Evolutionary conservation across 1,140 invertebrate species (phyloP), one percentile per base, ranked within the genome.

Genomic region (Belonocnema kinseyi): DNA sequence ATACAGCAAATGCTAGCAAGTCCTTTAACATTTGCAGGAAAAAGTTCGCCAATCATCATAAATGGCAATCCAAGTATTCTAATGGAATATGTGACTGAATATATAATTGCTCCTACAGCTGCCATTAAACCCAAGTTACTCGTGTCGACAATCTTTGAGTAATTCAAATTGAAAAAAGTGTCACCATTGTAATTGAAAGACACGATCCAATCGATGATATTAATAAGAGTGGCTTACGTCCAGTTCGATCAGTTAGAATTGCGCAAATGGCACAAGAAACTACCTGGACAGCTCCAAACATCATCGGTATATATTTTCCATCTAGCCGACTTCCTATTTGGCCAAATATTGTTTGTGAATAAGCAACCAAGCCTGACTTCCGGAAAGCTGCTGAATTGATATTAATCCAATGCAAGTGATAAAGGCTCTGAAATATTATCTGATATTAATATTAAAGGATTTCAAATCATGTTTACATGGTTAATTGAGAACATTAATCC

Each of bases 11-110:
- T 93, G 56, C 93, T 93, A 6, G 95, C 95, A 56, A 93, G 92
- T 3, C 94, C 92, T 82, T 95, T 94, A 8, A 94, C 93, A 80
- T 94, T 94, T 3, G 93, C 93, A 2, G 95, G 94, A 83, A 96
- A 95, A 78, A 96, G 90, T 89, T 96, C 95, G 17, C 95, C 93
- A 78, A 95, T 93, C 81, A 95, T 93, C 50, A 95, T 92, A 85
- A 94, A 93, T 3, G 95, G 95, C 56, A 96, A 93, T 2, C 94
- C 94, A 21, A 94, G 94, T 82, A 95, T 89, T 3, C 95, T 95
- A 26, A 95, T 85, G 17, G 93, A 92, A 85, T 95, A 96, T 79
- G 92, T 92, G 14, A 94, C 88, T 51, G 95, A 93, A 86, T 94
- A 96, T 0, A 93, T 77, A 3, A 95, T 90, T 4, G 95, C 88